Base-by-base conservation (phyloP, 2,888 invertebrate genomes). In the Apodemia duryi region DNA sequence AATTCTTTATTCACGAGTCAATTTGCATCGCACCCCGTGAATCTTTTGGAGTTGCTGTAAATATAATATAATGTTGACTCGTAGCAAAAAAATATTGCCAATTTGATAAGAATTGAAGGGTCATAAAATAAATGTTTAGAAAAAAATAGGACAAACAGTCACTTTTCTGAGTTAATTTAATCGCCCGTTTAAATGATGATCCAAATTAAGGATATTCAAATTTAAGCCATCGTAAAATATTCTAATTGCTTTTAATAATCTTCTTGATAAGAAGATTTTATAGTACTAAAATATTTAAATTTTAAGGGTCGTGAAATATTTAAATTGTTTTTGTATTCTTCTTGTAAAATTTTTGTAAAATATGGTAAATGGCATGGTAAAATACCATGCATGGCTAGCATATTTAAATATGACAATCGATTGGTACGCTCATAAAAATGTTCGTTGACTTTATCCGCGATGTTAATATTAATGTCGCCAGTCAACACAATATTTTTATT, bases 401-500 rank as follows among this genome's bases (percentile, higher is more conserved):
- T 51, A 38, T 54, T 62, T 28, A 67, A 41, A 61, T 67, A 67
- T 6, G 38, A 38, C 38, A 29, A n/a, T n/a, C 49, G 5, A 41
- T 62, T 63, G 35, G 32, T 9, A 63, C 49, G 63, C 21, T 52
- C 28, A 52, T 52, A n/a, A 21, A 7, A 52, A 4, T 35, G 52
- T 35, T 63, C 52, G 38, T 32, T 63, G 35, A 54, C 21, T 63
- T 63, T 63, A n/a, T 52, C 3, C 13, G 54, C 41, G 2, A 64
- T 54, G 29, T 57, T 64, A 13, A 57, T 64, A 57, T 57, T 60
- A 35, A 61, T 60, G 52, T 65, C 67, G 13, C 61, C 65, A 10
- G 61, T 52, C 28, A 65, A 41, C 9, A 65, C 13, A 51, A 65
- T 65, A 52, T 51, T 32, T 52, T 65, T 61, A 35, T 49, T 21